Evolutionary conservation across 2,797 vertebrate genomes (phyloP), one percentile per base, ranked within the genome.

Genomic region (Tokudaia muenninki): DNA sequence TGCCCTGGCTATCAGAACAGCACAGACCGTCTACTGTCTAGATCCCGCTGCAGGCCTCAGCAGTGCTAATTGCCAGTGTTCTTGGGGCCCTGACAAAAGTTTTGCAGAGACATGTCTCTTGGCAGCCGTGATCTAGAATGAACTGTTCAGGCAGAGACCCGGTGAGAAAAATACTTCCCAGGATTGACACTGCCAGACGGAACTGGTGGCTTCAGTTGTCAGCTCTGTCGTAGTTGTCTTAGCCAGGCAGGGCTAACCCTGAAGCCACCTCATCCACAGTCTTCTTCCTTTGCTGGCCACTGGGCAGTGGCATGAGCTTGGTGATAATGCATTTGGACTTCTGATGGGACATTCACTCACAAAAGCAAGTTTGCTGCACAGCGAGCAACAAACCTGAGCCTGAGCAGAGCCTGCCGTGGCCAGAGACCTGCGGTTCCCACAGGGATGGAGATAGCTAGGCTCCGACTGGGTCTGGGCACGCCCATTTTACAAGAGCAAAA

Each of bases 31-130:
- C 52, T 61, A 17, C 82, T 86, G 9, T 80, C 67, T 92, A 31
- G 0, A 6, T 41, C 14, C 26, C 9, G 7, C 92, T 37, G 16
- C 65, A 50, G 88, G 89, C 87, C 72, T 1, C 1, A 9, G 55
- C 59, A 21, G 84, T 10, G 3, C 94, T 92, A 14, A 29, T 72
- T 12, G 19, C 17, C 19, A 41, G 50, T 74, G 74, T 92, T 78
- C 41, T 9, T 70, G 8, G 19, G 55, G 94, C 97, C 61, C 74
- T 55, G 80, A 50, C 65, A 59, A n/a, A 92, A 92, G 82, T 86
- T 90, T 78, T 84, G 94, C 55, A 91, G 79, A 91, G 94, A 88
- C 87, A 2, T 90, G 96, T 67, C 83, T 81, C 65, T 93, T 83
- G 94, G 63, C 93, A 79, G 90, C 90, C 0, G 0, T 63, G 65